Conservation (phyloP, 2,113 vertebrate species). For the Petrocephalus microphthalmus region DNA sequence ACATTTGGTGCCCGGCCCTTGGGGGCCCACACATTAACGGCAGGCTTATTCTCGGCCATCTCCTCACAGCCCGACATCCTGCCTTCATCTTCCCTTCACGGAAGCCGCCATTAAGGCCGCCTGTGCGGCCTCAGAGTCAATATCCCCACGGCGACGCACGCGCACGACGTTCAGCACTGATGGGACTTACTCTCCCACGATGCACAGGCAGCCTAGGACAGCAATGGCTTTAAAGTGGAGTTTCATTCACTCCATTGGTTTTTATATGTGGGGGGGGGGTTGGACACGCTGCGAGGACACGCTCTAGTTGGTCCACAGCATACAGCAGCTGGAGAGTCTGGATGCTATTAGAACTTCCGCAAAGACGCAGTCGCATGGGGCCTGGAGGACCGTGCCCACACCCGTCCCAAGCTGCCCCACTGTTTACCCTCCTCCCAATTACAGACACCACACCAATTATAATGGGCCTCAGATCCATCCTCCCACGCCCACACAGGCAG, state of each 20-base stretch:
- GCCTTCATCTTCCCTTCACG: neutral
- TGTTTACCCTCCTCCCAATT: constrained; percentile 55
- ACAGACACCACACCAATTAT: constrained; percentile 42
- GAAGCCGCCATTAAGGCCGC: neutral
- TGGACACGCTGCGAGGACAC: neutral
- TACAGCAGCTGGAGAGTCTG: neutral
- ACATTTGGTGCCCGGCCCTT: neutral
- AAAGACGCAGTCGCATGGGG: neutral
- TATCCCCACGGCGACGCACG: neutral
- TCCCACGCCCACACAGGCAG: constrained; percentile 22
- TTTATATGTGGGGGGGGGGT: constrained; percentile 24
- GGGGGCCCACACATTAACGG: neutral
- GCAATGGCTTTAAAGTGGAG: constrained; percentile 35
- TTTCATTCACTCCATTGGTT: constrained; percentile 24
- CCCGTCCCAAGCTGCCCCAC: constrained; percentile 37
- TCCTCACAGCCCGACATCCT: neutral
- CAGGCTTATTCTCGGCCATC: neutral
- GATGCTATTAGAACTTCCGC: constrained; percentile 9
- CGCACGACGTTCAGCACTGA: neutral
- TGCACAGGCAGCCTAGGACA: neutral
- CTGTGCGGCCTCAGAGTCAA: too few species aligned
- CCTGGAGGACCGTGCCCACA: neutral
- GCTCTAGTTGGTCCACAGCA: neutral
- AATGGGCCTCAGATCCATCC: constrained; percentile 49
- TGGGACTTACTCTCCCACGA: neutral